Conservation (phyloP, 2,797 vertebrate species). For the Macroramphosus scolopax region DNA sequence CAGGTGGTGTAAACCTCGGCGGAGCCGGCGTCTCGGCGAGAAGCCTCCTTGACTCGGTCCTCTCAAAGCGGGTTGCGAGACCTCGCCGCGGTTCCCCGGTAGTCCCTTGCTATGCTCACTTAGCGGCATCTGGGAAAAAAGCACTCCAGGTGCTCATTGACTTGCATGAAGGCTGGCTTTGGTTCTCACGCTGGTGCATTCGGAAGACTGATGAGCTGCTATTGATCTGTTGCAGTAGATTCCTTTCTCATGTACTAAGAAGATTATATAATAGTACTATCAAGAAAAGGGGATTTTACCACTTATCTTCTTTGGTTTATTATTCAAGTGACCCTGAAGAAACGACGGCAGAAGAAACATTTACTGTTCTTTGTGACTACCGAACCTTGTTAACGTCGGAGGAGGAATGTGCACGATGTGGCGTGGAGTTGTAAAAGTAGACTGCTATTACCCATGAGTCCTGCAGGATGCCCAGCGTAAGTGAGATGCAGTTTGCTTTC, state of each 20-base stretch:
- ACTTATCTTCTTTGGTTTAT: slow-evolving; percentile 50
- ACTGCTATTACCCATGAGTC: slow-evolving; percentile 65
- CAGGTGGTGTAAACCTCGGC: slow-evolving; percentile 79
- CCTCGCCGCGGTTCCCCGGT: slow-evolving; percentile 58
- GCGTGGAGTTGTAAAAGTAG: slow-evolving; percentile 55
- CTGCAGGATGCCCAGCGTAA: slow-evolving; percentile 69
- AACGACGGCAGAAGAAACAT: slow-evolving; percentile 26
- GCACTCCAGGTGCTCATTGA: slow-evolving; percentile 82
- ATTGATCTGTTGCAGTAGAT: slow-evolving; percentile 69
- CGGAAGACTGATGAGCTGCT: slow-evolving; percentile 70
- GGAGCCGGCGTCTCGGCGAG: slow-evolving; percentile 62
- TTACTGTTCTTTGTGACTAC: slow-evolving; percentile 5
- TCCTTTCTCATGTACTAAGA: slow-evolving; percentile 63
- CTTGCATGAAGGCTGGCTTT: slow-evolving; percentile 80
- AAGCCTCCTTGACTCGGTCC: slow-evolving; percentile 67
- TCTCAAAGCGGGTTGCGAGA: slow-evolving; percentile 75
- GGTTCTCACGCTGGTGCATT: slow-evolving; percentile 75
- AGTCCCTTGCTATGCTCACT: slow-evolving; percentile 70
- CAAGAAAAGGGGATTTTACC: slow-evolving; percentile 35
- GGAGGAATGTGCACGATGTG: slow-evolving; percentile 21
- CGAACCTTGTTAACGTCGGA: slow-evolving; percentile 23
- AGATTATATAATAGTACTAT: slow-evolving; percentile 62
- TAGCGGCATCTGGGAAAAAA: slow-evolving; percentile 76
- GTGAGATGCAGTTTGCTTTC: slow-evolving; percentile 77
- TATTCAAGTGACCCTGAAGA: slow-evolving; percentile 25